Evolutionary conservation across 30 jellyfish, hydroid and myxozoan genomes (phyloP).

Genomic region (Nemopilema nomurai): DNA sequence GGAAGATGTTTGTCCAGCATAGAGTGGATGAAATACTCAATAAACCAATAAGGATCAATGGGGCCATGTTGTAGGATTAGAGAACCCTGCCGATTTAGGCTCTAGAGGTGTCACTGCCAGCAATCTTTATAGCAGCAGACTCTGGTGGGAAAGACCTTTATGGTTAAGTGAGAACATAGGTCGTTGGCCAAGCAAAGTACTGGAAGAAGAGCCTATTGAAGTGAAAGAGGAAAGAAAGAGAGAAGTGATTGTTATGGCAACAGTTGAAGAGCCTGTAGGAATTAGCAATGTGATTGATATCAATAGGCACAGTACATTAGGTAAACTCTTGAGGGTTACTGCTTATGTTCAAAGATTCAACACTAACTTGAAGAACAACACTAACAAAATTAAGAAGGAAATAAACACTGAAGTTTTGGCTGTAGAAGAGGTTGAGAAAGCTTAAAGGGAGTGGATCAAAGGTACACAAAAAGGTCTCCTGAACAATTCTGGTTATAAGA

Average conservation of each 20-base stretch:
- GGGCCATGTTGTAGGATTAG: constrained; percentile 31
- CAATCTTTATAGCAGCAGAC: constrained; percentile 30
- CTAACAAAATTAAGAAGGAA: neutral
- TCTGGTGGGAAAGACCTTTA: constrained; percentile 72
- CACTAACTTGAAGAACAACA: constrained; percentile 15
- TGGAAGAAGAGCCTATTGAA: constrained; percentile 16
- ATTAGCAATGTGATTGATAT: constrained; percentile 35
- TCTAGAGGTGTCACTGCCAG: constrained; percentile 66
- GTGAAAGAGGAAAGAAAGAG: constrained; percentile 49
- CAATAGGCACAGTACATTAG: constrained; percentile 24
- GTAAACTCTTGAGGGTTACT: constrained; percentile 33
- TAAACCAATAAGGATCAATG: neutral
- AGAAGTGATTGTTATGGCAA: constrained; percentile 11
- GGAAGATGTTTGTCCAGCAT: constrained; percentile 50
- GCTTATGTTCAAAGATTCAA: constrained; percentile 34
- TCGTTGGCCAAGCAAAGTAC: constrained; percentile 41
- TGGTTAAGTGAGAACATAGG: constrained; percentile 25
- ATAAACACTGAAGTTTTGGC: neutral
- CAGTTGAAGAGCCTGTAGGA: constrained; percentile 8
- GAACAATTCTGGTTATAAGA: constrained; percentile 16
- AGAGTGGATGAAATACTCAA: constrained; percentile 32
- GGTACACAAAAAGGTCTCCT: neutral
- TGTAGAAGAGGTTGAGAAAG: constrained; percentile 38
- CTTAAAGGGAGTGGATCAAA: constrained; percentile 38
- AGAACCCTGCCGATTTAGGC: constrained; percentile 62